phyloP scores from a whole-genome alignment of 35 echinoderm and acorn worm genomes.

The Nesometra sesokonis region DNA sequence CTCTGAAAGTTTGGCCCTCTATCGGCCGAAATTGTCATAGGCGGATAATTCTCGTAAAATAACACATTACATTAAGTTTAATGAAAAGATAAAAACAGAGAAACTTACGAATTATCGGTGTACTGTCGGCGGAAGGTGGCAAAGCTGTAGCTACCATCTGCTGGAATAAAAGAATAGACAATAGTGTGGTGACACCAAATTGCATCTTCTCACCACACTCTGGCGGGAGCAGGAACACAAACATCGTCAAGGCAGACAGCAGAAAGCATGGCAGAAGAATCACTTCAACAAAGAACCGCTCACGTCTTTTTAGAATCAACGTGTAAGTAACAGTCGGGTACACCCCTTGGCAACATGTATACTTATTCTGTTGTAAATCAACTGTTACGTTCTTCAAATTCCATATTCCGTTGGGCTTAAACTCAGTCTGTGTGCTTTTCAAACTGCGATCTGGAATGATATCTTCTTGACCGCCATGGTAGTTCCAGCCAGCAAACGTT shows the following conservation, averaged over 20 bases:
- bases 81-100: not conserved
- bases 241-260: slow-evolving; percentile 11
- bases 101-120: slow-evolving; percentile 53
- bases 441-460: not conserved
- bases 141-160: slow-evolving; percentile 36
- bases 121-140: slow-evolving; percentile 44
- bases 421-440: not conserved
- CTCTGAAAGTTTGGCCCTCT: no score
- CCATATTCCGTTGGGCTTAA: not conserved
- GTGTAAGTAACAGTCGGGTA: not conserved
- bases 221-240: slow-evolving; percentile 39
- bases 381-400: not conserved
- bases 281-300: slow-evolving; percentile 13
- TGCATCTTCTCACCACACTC: slow-evolving; percentile 67
- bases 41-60: no score
- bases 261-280: slow-evolving; percentile 20
- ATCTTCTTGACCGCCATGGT: not conserved
- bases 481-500: slow-evolving; percentile 19
- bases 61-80: no score
- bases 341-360: not conserved
- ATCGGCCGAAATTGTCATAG: no score
- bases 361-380: not conserved
- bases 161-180: slow-evolving; percentile 62
- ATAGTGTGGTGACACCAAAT: slow-evolving; percentile 60
- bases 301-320: not conserved